These are phyloP conservation scores for Tetrao urogallus DNA, from an alignment of 2,113 vertebrate genomes.

Conservation along the genomic window DNA sequence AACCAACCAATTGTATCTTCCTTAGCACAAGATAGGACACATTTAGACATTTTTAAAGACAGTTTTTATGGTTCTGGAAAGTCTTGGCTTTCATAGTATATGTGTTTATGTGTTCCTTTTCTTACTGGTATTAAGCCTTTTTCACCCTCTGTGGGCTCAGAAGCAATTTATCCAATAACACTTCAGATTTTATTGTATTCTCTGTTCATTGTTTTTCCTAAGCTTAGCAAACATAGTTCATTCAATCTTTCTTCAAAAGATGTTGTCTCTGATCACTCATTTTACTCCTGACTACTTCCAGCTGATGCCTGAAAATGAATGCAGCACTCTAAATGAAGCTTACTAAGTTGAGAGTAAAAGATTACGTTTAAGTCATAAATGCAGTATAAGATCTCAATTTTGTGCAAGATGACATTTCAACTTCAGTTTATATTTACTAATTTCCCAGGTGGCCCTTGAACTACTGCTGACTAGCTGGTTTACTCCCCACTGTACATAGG, in stretches of 20 bases:
- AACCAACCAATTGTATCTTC: not conserved
- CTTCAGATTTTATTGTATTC: not conserved
- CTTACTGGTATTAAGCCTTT: not conserved
- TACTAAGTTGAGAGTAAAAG: not conserved
- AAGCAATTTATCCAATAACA: not conserved
- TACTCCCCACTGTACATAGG: not conserved
- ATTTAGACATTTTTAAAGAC: not conserved
- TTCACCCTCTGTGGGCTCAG: not conserved
- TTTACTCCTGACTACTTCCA: not conserved
- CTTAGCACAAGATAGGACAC: not conserved
- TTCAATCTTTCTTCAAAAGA: not conserved
- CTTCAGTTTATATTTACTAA: not conserved
- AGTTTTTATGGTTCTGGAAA: not conserved
- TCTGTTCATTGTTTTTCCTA: not conserved
- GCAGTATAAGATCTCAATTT: not conserved
- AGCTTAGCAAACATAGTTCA: not conserved
- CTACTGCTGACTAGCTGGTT: not conserved
- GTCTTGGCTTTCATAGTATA: not conserved
- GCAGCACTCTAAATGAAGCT: not conserved
- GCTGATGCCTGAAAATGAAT: not conserved
- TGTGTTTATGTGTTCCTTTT: not conserved
- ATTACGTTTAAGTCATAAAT: not conserved
- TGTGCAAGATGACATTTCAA: not conserved
- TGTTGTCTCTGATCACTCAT: not conserved
- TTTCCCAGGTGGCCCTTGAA: not conserved